phyloP scores from a whole-genome alignment of 2,797 vertebrate species.

The Xiphophorus birchmanni region DNA sequence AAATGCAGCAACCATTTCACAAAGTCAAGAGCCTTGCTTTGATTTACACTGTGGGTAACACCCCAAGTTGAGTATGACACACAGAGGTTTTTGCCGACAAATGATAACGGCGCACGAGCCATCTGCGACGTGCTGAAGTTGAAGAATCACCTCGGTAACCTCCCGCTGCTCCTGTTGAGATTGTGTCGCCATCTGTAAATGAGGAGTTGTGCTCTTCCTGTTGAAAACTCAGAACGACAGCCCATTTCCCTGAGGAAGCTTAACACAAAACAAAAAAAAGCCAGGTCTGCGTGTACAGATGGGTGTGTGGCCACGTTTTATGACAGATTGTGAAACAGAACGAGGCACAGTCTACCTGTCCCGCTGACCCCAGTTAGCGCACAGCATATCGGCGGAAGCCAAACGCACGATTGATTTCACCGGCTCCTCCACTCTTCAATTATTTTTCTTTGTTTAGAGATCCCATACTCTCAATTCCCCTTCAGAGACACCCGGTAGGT shows the following conservation, averaged over 20 bases:
- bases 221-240: constrained; percentile 43
- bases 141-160: constrained; percentile 70
- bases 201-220: constrained; percentile 45
- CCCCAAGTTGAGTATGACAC: constrained; percentile 58
- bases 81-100: constrained; percentile 63
- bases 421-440: constrained; percentile 44
- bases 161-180: constrained; percentile 56
- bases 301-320: constrained; percentile 38
- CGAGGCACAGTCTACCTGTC: constrained; percentile 48
- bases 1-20: constrained; percentile 57
- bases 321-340: constrained; percentile 18
- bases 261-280: constrained; percentile 36
- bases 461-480: constrained; percentile 41
- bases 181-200: constrained; percentile 51
- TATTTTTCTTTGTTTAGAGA: constrained; percentile 59
- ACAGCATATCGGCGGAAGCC: constrained; percentile 59
- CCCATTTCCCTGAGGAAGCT: constrained; percentile 33
- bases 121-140: constrained; percentile 69
- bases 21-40: constrained; percentile 66
- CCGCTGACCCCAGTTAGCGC: constrained; percentile 76
- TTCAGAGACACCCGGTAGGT: constrained; percentile 12
- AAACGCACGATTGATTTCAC: constrained; percentile 75
- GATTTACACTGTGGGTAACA: constrained; percentile 72
- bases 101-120: constrained; percentile 59
- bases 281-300: constrained; percentile 15